Conservation (phyloP, 2,888 invertebrate genomes). For the Thymelicus sylvestris region DNA sequence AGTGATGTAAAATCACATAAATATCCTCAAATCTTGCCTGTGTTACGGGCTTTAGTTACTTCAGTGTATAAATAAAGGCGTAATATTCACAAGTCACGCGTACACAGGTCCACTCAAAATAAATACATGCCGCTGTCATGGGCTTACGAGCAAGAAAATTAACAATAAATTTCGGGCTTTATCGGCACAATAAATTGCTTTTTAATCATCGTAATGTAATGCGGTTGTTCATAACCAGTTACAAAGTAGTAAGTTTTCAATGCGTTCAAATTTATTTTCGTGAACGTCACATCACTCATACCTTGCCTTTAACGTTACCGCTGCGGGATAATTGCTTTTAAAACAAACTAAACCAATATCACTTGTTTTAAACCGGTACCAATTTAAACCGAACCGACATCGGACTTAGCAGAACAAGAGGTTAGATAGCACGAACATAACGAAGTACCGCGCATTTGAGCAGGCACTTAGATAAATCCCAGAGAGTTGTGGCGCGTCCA, state of each 20-base stretch:
- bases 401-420: slow-evolving; percentile 47
- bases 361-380: slow-evolving; percentile 50
- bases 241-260: slow-evolving; percentile 29
- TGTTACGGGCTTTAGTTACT: background rate
- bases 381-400: slow-evolving; percentile 50
- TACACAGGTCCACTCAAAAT: slow-evolving; percentile 14
- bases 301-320: slow-evolving; percentile 27
- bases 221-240: slow-evolving; percentile 21
- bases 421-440: slow-evolving; percentile 50
- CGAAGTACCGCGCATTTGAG: slow-evolving; percentile 59
- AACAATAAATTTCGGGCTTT: slow-evolving; percentile 34
- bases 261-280: slow-evolving; percentile 28
- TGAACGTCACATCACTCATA: slow-evolving; percentile 25
- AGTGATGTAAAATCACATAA: no score
- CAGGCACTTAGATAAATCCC: slow-evolving; percentile 66
- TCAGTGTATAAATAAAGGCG: background rate
- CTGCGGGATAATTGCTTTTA: slow-evolving; percentile 32
- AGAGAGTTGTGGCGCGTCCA: slow-evolving; percentile 44
- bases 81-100: slow-evolving; percentile 12
- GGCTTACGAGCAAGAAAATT: slow-evolving; percentile 25
- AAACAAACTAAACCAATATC: slow-evolving; percentile 34
- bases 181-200: slow-evolving; percentile 33
- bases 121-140: slow-evolving; percentile 13
- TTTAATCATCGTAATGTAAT: slow-evolving; percentile 36
- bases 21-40: background rate